phyloP scores from a whole-genome alignment of 2,888 invertebrate species.

The Linyphia triangularis region DNA sequence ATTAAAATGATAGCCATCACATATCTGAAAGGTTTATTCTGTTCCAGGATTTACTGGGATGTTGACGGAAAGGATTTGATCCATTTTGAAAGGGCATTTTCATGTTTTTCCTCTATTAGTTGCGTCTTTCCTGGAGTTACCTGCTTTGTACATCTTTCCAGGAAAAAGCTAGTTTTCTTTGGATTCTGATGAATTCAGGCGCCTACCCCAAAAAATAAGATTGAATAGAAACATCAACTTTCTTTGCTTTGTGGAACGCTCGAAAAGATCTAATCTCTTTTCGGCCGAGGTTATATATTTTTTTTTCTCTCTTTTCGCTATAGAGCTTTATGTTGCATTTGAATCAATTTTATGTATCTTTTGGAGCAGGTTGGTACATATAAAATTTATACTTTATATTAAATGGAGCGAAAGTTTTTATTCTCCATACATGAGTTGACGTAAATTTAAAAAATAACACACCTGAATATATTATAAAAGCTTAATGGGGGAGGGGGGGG shows the following conservation, averaged over 20 bases:
- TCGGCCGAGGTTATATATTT: neutral
- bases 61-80: constrained; percentile 53
- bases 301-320: neutral
- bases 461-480: no score
- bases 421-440: neutral
- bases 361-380: neutral
- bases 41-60: constrained; percentile 36
- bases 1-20: constrained; percentile 45
- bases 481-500: no score
- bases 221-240: constrained; percentile 16
- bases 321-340: neutral
- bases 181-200: constrained; percentile 48
- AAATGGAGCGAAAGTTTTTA: neutral
- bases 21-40: constrained; percentile 32
- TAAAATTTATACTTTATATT: neutral
- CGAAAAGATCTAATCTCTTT: constrained; percentile 45
- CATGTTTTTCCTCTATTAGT: constrained; percentile 47
- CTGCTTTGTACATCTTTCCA: constrained; percentile 2
- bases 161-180: constrained; percentile 34
- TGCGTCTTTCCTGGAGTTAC: constrained; percentile 21
- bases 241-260: neutral
- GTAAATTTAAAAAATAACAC: no score
- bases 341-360: constrained; percentile 17
- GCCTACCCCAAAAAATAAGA: constrained; percentile 27
- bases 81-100: constrained; percentile 41